Conservation (phyloP, 2,113 vertebrate species). For the Zosterops lateralis region DNA sequence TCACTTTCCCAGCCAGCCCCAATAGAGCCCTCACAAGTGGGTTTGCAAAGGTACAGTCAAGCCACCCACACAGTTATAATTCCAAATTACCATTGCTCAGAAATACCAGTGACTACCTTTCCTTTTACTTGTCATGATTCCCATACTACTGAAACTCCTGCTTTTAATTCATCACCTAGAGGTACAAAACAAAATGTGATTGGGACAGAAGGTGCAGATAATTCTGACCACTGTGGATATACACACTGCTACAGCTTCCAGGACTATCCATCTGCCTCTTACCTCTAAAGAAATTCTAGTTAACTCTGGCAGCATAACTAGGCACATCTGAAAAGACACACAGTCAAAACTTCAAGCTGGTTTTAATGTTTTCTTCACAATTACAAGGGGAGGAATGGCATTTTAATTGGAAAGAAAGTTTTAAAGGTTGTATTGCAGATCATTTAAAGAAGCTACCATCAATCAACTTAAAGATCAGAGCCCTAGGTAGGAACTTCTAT, state of each 20-base stretch:
- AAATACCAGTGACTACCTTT: background rate
- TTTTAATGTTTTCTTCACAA: background rate
- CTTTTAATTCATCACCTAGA: background rate
- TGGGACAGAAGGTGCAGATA: background rate
- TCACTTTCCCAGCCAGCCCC: background rate
- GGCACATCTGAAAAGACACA: background rate
- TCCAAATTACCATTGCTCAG: background rate
- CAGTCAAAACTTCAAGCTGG: background rate
- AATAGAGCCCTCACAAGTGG: background rate
- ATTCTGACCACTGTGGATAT: background rate
- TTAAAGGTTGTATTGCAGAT: background rate
- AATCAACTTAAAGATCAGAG: background rate
- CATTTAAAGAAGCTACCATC: background rate
- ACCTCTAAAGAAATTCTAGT: background rate
- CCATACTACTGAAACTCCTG: background rate
- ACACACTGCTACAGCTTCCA: background rate
- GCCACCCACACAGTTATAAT: background rate
- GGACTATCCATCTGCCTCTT: background rate
- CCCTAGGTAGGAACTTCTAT: background rate
- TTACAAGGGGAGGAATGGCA: background rate
- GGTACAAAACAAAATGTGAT: background rate
- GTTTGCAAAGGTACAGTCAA: background rate
- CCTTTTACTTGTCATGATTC: background rate
- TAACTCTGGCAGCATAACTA: background rate
- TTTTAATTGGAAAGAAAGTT: background rate